Percentiles rank a stretch among this genome's conserved stretches.
Conservation (phyloP, 2,113 vertebrate species). For the Sciurus niger region DNA sequence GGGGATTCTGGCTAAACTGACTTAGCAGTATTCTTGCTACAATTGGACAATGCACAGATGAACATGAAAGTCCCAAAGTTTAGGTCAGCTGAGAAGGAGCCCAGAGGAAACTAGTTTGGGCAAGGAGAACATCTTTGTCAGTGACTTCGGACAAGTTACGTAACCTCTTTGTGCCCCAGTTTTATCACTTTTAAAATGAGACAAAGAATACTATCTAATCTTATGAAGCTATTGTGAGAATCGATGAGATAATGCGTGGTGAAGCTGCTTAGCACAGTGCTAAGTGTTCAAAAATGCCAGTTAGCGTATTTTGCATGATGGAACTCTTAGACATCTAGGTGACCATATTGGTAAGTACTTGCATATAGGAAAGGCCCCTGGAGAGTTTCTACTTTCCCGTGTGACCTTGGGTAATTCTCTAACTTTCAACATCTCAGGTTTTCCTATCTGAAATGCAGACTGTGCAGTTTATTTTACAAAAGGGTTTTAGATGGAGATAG, state of each 20-base stretch:
- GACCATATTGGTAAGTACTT: not conserved
- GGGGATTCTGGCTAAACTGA: not conserved
- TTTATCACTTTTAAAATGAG: slow-evolving; percentile 64
- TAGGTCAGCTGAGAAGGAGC: not conserved
- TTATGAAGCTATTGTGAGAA: not conserved
- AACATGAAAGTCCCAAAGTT: not conserved
- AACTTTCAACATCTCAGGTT: slow-evolving; percentile 25
- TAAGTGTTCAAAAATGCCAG: not conserved
- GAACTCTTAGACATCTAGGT: not conserved
- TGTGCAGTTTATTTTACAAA: slow-evolving; percentile 45
- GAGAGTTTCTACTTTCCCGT: not conserved
- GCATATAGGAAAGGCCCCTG: not conserved
- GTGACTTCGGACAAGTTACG: not conserved
- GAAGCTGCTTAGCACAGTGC: slow-evolving; percentile 5
- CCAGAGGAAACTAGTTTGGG: not conserved
- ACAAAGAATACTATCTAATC: not conserved
- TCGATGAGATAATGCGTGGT: not conserved
- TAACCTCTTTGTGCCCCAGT: not conserved
- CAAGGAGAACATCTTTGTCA: not conserved
- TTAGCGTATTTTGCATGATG: not conserved
- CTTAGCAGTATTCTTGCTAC: not conserved
- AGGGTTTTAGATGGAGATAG: not conserved
- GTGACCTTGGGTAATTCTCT: slow-evolving; percentile 65
- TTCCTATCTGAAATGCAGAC: slow-evolving; percentile 58
- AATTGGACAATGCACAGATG: not conserved